A percentile compares a stretch with the other conserved stretches of the same genome.
Conservation (phyloP, 2,797 vertebrate genomes). For the Dromococcyx pavoninus region DNA sequence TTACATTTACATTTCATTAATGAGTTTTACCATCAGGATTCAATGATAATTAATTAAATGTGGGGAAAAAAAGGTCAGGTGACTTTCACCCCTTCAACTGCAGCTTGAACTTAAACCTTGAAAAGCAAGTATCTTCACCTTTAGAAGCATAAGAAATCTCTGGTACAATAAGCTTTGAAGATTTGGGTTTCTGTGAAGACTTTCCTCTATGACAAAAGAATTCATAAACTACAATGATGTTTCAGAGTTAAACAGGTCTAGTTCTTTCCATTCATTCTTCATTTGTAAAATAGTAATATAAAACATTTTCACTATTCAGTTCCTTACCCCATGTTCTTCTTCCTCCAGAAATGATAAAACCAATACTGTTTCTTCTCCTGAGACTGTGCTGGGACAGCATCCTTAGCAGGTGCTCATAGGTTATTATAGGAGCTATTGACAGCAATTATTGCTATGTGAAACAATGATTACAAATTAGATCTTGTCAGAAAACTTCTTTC, state of each 20-base stretch:
- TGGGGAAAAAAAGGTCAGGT: background rate
- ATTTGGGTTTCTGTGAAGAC: background rate
- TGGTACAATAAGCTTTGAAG: background rate
- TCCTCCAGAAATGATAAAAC: background rate
- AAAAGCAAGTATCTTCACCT: background rate
- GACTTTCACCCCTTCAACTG: background rate
- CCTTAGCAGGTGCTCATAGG: background rate
- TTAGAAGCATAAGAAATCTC: background rate
- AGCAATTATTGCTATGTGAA: background rate
- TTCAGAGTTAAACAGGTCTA: background rate
- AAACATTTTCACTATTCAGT: background rate
- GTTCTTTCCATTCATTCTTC: background rate
- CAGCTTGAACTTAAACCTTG: conserved; percentile 6
- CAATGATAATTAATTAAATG: conserved; percentile 27
- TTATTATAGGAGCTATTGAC: background rate
- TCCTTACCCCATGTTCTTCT: background rate
- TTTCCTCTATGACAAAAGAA: background rate
- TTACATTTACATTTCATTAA: background rate
- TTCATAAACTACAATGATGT: background rate
- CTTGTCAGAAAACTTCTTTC: background rate
- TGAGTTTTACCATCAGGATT: conserved; percentile 6
- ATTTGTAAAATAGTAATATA: background rate
- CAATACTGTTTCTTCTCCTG: background rate
- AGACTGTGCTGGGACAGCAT: background rate
- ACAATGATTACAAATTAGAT: background rate